These are phyloP conservation scores for Zoanthus sansibaricus DNA, from an alignment of 92 coral and sea anemone species.

Conservation along the genomic window DNA sequence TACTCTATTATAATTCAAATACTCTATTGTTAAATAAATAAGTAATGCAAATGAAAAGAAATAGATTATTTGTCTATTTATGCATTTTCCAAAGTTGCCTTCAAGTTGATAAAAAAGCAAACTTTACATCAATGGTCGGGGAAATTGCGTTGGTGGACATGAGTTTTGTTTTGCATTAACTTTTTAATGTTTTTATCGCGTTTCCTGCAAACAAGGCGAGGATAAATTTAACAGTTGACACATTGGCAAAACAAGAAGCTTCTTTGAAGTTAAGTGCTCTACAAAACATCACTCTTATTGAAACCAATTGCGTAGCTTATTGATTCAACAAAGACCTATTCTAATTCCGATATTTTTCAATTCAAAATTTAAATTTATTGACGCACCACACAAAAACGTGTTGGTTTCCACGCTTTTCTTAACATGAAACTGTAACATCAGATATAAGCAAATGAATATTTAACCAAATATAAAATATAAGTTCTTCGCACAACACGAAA, in stretches of 20 bases:
- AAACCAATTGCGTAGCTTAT: background rate
- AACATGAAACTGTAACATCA: background rate
- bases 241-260: constrained; percentile 24
- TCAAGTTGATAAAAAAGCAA: constrained; percentile 5
- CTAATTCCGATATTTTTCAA: background rate
- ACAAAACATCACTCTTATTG: background rate
- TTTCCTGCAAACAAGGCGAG: constrained; percentile 10
- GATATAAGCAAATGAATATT: background rate
- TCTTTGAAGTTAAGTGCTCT: constrained; percentile 30
- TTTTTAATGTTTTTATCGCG: background rate
- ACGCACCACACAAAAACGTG: background rate
- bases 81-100: background rate
- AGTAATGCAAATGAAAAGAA: constrained; percentile 33
- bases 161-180: constrained; percentile 13
- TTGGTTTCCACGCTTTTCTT: background rate
- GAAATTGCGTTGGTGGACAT: constrained; percentile 32
- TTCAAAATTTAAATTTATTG: background rate
- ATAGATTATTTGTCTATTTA: background rate
- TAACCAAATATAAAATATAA: background rate
- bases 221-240: constrained; percentile 16
- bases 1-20: no score
- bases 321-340: background rate
- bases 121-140: background rate
- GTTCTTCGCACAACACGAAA: no score
- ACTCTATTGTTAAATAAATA: constrained; percentile 3